Evolutionary conservation across 1,140 invertebrate genomes (phyloP).

Genomic region (Catajapyx aquilonaris): DNA sequence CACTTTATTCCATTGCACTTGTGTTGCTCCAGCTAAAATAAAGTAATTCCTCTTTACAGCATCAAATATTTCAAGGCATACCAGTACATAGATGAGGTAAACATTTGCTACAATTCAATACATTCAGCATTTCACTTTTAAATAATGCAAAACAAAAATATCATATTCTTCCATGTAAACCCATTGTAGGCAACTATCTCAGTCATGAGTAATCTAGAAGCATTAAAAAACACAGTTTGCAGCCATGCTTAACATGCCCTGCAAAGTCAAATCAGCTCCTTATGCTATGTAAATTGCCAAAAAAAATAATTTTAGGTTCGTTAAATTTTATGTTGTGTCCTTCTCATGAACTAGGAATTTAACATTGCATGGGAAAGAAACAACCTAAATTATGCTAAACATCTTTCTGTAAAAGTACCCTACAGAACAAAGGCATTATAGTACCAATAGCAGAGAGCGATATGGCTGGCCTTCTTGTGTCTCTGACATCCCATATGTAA

Average conservation of each 20-base stretch:
- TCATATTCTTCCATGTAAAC: neutral
- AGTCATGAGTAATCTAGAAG: constrained; percentile 2
- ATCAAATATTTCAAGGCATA: neutral
- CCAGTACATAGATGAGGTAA: neutral
- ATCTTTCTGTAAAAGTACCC: no score
- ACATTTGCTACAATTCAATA: neutral
- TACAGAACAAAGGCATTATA: no score
- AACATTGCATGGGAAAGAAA: no score
- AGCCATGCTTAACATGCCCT: no score
- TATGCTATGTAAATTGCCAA: no score
- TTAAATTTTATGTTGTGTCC: no score
- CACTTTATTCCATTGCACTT: constrained; percentile 83
- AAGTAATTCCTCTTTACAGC: neutral
- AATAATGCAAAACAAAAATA: neutral
- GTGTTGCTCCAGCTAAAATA: constrained; percentile 59
- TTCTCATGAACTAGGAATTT: no score
- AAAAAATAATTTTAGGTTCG: no score
- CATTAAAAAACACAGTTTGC: no score
- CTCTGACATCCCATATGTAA: constrained; percentile 79
- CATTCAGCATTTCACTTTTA: no score
- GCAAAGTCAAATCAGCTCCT: no score
- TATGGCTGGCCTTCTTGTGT: constrained; percentile 52
- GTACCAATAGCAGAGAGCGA: constrained; percentile 61
- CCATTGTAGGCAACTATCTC: constrained; percentile 16
- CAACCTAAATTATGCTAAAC: no score